These are phyloP conservation scores for Oedothorax gibbosus DNA, from an alignment of 1,140 invertebrate species.

Conservation along the genomic window DNA sequence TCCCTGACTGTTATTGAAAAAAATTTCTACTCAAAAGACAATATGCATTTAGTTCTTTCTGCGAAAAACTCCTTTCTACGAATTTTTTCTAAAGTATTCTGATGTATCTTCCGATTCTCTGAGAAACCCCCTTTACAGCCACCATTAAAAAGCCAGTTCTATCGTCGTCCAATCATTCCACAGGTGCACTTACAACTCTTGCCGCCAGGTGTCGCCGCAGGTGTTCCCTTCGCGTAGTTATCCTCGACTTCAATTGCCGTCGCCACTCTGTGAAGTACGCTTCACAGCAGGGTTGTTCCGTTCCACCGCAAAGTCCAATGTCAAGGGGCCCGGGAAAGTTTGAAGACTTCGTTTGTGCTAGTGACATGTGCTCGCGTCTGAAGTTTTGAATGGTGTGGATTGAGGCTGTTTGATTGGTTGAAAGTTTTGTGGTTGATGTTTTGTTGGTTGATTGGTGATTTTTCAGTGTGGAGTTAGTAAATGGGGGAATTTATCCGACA, in stretches of 20 bases:
- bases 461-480: neutral
- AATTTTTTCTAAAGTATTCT: no score
- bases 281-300: constrained; percentile 15
- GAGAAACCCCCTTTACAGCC: neutral
- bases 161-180: constrained; percentile 29
- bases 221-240: constrained; percentile 1
- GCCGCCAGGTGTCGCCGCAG: constrained; percentile 45
- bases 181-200: constrained; percentile 42
- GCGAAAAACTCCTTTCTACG: no score
- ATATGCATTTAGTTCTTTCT: no score
- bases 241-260: constrained; percentile 36
- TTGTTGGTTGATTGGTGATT: neutral
- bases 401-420: neutral
- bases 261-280: constrained; percentile 13
- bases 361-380: neutral
- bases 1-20: no score
- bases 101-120: neutral
- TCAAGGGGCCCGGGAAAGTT: neutral
- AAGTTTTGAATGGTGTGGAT: neutral
- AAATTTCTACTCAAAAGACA: no score
- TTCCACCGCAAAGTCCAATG: neutral
- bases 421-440: neutral
- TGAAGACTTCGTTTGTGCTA: neutral
- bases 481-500: neutral
- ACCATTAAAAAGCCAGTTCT: neutral